These are phyloP conservation scores for Papilio dardanus DNA, from an alignment of 1,140 invertebrate species.

Conservation along the genomic window DNA sequence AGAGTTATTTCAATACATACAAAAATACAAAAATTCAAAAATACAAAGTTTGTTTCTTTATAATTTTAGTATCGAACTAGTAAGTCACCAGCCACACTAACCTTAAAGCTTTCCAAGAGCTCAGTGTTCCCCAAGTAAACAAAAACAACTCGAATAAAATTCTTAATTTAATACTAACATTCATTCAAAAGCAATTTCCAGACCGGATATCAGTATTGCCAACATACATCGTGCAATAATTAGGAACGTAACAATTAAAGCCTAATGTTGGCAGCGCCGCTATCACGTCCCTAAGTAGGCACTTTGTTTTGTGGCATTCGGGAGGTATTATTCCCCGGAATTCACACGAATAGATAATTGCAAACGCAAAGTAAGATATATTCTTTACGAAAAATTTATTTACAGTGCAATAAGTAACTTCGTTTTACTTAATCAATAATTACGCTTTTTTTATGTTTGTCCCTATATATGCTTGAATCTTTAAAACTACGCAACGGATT, in stretches of 20 bases:
- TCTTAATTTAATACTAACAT: not conserved
- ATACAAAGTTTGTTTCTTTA: too few species aligned
- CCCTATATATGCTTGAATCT: too few species aligned
- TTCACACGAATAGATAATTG: conserved; percentile 2
- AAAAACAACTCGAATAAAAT: not conserved
- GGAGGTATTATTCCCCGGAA: not conserved
- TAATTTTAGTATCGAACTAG: too few species aligned
- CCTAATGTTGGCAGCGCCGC: not conserved
- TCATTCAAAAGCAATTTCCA: not conserved
- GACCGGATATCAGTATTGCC: not conserved
- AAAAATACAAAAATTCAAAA: too few species aligned
- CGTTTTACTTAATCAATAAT: too few species aligned
- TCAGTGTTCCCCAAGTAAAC: too few species aligned
- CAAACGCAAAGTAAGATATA: not conserved
- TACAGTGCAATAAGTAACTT: too few species aligned
- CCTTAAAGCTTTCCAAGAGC: too few species aligned
- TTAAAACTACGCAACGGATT: too few species aligned
- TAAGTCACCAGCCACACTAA: too few species aligned
- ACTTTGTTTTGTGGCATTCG: conserved; percentile 6
- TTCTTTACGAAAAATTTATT: not conserved
- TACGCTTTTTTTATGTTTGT: too few species aligned
- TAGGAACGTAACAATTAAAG: not conserved
- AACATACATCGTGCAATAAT: not conserved
- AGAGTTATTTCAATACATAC: too few species aligned
- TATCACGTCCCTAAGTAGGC: not conserved